Base-by-base conservation (phyloP, 1,140 invertebrate species). In the Temnothorax longispinosus region DNA sequence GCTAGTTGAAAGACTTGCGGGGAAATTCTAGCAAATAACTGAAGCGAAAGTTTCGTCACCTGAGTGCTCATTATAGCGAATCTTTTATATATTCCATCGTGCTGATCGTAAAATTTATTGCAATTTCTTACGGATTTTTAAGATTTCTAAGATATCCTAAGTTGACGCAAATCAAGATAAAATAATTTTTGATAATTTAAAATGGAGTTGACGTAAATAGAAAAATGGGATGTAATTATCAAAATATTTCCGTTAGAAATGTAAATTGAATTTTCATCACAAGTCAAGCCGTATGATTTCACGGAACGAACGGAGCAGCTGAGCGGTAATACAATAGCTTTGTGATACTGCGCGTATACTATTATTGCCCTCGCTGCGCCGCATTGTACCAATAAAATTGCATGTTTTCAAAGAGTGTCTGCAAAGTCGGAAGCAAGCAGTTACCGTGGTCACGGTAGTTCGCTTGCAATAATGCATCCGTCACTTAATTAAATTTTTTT, bases 401-500 rank as follows among this genome's bases (percentile, higher is more conserved):
- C 69, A 71, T 82, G 69, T 84, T 84, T 82, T 82, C 38, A 72
- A 47, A 60, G 67, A 82, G 41, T 69, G 65, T 60, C 67, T 60
- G 35, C 11, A 27, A 75, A 60, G 80, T 75, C 80, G 80, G 80
- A 84, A 84, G 69, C 54, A 44, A 75, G 54, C 44, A 62, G 69
- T 84, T 84, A 84, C 41, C 69, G 41, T 50, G 69, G 80, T 75
- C 80, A 84, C 54, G 80, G 80, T 82, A 58, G 41, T 75, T 21
- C 69, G 80, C 80, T 27, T 50, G 32, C 54, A 75, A 62, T 84
- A 84, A 84, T 84, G 69, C 69, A 7, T 47, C 52, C 69, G 54
- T 54, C 54, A 56, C 41, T 80, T 89, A 56, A 89, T 89, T 76
- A 89, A 81, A 76, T 67, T 89, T 89, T 77, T 64, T 75, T 89